Percentiles rank a stretch among this genome's conserved stretches.
Conservation (phyloP, 2,797 vertebrate species). For the Limosa lapponica region DNA sequence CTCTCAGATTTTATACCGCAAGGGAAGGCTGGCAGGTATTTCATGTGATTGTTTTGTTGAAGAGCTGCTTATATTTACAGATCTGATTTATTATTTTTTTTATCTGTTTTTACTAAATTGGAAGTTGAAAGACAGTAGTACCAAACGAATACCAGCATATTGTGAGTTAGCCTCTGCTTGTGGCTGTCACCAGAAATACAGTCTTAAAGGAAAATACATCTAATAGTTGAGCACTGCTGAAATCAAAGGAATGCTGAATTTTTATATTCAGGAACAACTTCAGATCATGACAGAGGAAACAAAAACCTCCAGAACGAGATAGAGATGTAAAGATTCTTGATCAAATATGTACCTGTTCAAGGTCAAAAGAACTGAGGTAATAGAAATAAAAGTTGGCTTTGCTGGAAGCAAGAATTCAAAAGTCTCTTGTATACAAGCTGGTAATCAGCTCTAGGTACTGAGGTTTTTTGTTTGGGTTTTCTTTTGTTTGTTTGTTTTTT, state of each 20-base stretch:
- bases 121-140: neutral
- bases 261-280: neutral
- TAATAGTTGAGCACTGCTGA: neutral
- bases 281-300: neutral
- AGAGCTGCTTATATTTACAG: neutral
- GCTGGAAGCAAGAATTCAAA: neutral
- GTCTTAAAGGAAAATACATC: neutral
- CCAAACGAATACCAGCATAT: neutral
- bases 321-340: neutral
- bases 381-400: neutral
- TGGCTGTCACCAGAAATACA: neutral
- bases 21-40: neutral
- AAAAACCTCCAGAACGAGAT: neutral
- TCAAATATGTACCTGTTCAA: neutral
- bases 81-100: neutral
- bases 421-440: neutral
- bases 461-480: neutral
- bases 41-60: neutral
- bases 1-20: neutral
- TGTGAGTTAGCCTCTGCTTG: neutral
- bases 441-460: neutral
- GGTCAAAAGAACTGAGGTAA: neutral
- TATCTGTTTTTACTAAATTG: neutral
- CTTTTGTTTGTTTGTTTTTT: neutral
- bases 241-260: neutral